Evolutionary conservation across 2,888 invertebrate genomes (phyloP).

Genomic region (Incurvaria masculella): DNA sequence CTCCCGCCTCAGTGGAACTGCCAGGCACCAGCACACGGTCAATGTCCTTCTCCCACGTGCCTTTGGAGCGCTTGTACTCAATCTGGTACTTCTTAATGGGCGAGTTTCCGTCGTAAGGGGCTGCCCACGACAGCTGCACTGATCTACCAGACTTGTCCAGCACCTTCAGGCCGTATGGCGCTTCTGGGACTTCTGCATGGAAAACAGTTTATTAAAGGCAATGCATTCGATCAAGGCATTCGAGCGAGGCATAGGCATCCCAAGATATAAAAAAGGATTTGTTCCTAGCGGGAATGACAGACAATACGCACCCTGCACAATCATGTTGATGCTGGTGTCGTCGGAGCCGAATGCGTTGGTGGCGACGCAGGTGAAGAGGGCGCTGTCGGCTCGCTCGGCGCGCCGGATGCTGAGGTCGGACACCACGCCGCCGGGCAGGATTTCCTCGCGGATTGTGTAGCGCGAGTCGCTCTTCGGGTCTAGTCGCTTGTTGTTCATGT

Average conservation of each 20-base stretch:
- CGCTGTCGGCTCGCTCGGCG: slow-evolving; percentile 85
- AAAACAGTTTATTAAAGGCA: no score
- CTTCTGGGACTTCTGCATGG: slow-evolving; percentile 78
- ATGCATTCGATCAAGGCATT: no score
- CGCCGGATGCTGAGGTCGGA: slow-evolving; percentile 87
- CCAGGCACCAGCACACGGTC: slow-evolving; percentile 89
- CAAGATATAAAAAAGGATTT: no score
- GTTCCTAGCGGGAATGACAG: no score
- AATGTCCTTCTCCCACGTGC: slow-evolving; percentile 79
- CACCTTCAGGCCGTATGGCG: slow-evolving; percentile 85
- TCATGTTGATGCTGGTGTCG: slow-evolving; percentile 94
- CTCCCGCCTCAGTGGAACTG: slow-evolving; percentile 84
- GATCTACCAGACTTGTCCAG: slow-evolving; percentile 88
- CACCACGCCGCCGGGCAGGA: slow-evolving; percentile 80
- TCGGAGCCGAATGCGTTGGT: slow-evolving; percentile 93
- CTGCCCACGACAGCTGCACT: slow-evolving; percentile 89
- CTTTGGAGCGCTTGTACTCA: slow-evolving; percentile 85
- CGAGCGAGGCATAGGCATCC: no score
- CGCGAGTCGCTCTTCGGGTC: slow-evolving; percentile 87
- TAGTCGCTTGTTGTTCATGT: slow-evolving; percentile 89
- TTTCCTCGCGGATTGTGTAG: slow-evolving; percentile 84
- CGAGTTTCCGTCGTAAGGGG: slow-evolving; percentile 90
- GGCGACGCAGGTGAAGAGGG: slow-evolving; percentile 87
- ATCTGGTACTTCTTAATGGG: slow-evolving; percentile 86
- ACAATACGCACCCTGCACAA: slow-evolving; percentile 78